These are phyloP conservation scores for Marasmarcha lunaedactyla DNA, from an alignment of 2,888 invertebrate genomes.

Conservation along the genomic window DNA sequence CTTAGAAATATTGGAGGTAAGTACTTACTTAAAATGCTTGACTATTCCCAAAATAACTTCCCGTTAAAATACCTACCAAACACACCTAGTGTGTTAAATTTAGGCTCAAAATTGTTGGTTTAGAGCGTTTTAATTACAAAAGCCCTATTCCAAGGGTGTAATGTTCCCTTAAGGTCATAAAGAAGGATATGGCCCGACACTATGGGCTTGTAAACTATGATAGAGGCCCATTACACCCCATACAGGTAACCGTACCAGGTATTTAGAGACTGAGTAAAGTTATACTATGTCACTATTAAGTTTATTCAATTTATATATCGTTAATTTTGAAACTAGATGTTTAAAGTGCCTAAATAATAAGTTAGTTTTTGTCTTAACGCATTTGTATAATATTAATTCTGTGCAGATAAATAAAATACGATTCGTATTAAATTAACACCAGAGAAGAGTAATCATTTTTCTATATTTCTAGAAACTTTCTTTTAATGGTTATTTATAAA, in stretches of 20 bases:
- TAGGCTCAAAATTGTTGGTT: slow-evolving; percentile 39
- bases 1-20: too few relatives aligned
- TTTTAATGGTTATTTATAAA: too few relatives aligned
- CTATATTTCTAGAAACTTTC: too few relatives aligned
- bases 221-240: neutral
- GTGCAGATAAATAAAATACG: too few relatives aligned
- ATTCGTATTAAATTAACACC: too few relatives aligned
- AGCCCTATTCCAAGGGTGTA: slow-evolving; percentile 55
- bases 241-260: neutral
- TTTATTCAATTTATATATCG: too few relatives aligned
- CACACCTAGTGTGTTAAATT: neutral
- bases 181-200: slow-evolving; percentile 27
- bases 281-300: too few relatives aligned
- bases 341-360: too few relatives aligned
- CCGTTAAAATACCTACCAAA: neutral
- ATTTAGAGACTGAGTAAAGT: neutral
- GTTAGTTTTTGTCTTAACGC: too few relatives aligned
- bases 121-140: slow-evolving; percentile 63
- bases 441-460: too few relatives aligned
- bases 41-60: neutral
- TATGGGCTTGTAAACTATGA: slow-evolving; percentile 53
- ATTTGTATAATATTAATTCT: too few relatives aligned
- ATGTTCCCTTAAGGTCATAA: slow-evolving; percentile 50
- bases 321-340: too few relatives aligned
- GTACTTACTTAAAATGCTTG: neutral